Percentiles rank a stretch among this genome's conserved stretches.
phyloP scores from a whole-genome alignment of 2,888 invertebrate genomes.

The Elgonia sp. region DNA sequence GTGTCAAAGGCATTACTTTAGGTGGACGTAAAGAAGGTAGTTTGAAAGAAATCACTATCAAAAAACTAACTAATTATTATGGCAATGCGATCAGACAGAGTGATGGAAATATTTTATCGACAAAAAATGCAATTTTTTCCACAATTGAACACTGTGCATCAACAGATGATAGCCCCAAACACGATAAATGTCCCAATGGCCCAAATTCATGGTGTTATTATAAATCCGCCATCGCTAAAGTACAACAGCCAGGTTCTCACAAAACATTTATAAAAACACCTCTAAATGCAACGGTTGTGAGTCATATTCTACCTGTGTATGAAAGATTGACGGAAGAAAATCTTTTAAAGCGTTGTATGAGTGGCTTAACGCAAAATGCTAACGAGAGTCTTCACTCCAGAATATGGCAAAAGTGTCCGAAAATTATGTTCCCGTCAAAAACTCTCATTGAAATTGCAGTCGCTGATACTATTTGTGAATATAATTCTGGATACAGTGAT shows the following conservation, averaged over 20 bases:
- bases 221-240: neutral
- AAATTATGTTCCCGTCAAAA: too few species aligned
- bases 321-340: slow-evolving; percentile 1
- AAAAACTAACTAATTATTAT: slow-evolving; percentile 7
- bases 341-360: slow-evolving; percentile 9
- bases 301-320: neutral
- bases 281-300: slow-evolving; percentile 13
- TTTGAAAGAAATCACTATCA: too few species aligned
- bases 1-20: too few species aligned
- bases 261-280: neutral
- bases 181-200: slow-evolving; percentile 12
- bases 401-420: too few species aligned
- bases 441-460: too few species aligned
- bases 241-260: slow-evolving; percentile 14
- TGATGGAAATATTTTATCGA: neutral
- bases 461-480: too few species aligned
- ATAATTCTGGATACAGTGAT: too few species aligned
- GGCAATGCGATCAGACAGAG: neutral
- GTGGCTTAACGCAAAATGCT: neutral
- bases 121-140: neutral
- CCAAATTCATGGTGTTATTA: slow-evolving; percentile 21
- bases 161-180: neutral
- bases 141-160: slow-evolving; percentile 23
- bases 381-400: slow-evolving; percentile 24
- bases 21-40: too few species aligned